Conservation (phyloP, 1,140 invertebrate genomes). For the Dufourea novaeangliae region DNA sequence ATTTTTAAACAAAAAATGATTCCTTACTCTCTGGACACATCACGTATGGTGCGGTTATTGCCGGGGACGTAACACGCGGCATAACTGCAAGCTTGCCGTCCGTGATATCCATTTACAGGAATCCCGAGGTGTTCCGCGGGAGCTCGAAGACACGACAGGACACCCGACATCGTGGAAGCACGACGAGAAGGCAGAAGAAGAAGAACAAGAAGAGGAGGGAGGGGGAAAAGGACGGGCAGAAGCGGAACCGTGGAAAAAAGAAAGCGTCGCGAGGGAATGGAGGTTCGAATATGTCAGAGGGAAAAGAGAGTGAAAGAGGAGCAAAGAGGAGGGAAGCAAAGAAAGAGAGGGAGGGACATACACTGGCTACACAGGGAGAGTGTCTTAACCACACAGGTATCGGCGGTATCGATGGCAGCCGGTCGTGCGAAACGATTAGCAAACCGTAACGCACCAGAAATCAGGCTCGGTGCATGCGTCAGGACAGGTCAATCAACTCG, state of each 20-base stretch:
- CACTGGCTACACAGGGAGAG: constrained; percentile 39
- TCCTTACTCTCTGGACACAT: no score
- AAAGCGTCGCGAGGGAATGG: constrained; percentile 25
- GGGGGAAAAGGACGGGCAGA: constrained; percentile 1
- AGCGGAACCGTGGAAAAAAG: constrained; percentile 35
- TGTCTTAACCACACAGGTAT: constrained; percentile 26
- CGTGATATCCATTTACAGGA: constrained; percentile 27
- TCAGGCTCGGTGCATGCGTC: constrained; percentile 46
- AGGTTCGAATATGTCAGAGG: neutral
- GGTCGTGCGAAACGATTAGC: constrained; percentile 76
- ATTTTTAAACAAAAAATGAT: no score
- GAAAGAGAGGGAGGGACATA: neutral
- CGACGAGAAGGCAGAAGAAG: neutral
- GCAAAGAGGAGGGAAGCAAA: constrained; percentile 16
- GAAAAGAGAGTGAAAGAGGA: constrained; percentile 10
- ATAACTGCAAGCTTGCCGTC: neutral
- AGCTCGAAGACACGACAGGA: constrained; percentile 8
- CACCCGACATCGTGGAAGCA: neutral
- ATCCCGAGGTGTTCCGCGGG: constrained; percentile 18
- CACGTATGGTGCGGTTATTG: constrained; percentile 1
- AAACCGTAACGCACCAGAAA: constrained; percentile 72
- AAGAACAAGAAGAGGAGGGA: neutral
- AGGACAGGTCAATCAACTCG: constrained; percentile 65
- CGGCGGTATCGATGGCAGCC: constrained; percentile 71
- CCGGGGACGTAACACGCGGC: neutral